phyloP scores from a whole-genome alignment of 2,797 vertebrate species.

The Apogon hyalosoma region DNA sequence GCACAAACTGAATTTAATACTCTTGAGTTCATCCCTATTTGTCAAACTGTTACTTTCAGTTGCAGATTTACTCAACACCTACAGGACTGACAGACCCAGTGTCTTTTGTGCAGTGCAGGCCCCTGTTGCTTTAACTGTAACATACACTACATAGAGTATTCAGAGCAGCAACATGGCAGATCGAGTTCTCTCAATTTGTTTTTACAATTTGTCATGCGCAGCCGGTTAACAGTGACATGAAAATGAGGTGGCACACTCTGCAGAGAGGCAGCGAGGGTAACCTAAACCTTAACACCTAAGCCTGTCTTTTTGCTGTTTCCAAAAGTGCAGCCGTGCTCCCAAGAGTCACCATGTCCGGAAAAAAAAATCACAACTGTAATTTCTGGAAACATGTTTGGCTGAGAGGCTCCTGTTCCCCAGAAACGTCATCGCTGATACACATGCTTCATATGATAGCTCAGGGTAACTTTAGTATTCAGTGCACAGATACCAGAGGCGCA shows the following conservation, averaged over 20 bases:
- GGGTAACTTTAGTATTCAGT: conserved; percentile 34
- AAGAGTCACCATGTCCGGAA: conserved; percentile 21
- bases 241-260: conserved; percentile 15
- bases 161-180: conserved; percentile 36
- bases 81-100: not conserved
- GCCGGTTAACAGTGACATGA: conserved; percentile 33
- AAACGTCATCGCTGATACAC: conserved; percentile 39
- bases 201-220: conserved; percentile 46
- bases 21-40: conserved; percentile 18
- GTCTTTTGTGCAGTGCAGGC: not conserved
- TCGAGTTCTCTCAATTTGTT: conserved; percentile 50
- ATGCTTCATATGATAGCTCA: conserved; percentile 28
- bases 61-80: not conserved
- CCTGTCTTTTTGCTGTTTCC: conserved; percentile 28
- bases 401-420: conserved; percentile 41
- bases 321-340: conserved; percentile 37
- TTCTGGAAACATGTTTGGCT: conserved; percentile 43
- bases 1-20: conserved; percentile 27
- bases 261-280: conserved; percentile 20
- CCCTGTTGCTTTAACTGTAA: conserved; percentile 10
- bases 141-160: conserved; percentile 6
- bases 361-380: conserved; percentile 63
- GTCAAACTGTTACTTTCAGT: conserved; percentile 4
- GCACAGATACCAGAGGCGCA: conserved; percentile 18
- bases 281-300: conserved; percentile 21